Base-by-base conservation (phyloP, 2,888 invertebrate genomes). In the Podotricha telesiphe region DNA sequence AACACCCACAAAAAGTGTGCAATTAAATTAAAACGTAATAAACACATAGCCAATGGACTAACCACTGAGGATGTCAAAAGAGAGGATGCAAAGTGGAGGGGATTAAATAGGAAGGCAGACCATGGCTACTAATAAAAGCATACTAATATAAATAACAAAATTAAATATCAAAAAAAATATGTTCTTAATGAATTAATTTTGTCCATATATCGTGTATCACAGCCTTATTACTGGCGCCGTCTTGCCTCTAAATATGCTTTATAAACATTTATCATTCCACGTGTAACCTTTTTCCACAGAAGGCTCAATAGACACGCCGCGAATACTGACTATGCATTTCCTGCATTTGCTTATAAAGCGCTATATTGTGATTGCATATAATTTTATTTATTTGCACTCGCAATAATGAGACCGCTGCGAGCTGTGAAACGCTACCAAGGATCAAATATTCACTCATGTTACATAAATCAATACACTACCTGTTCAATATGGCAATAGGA, bases 251-350 rank as follows among this genome's bases (percentile, higher is more conserved):
- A 70, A 68, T 64, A 68, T 70, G 70, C 70, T 66, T 61, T 58
- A 66, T 61, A 56, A 42, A 66, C 63, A 66, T 72, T 73, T 69
- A 70, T 65, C 59, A 63, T 74, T 79, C 82, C 90, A 89, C 89
- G 91, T 89, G 91, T 90, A 88, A 84, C 89, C 89, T 87, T 88
- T 84, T 86, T 85, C 82, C 73, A 76, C 69, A 78, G 77, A 82
- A 79, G 80, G 76, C 76, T 73, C 73, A 73, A 73, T 67, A 65
- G 76, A 76, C 70, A 65, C 70, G 58, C 69, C 62, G 68, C 66
- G 40, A 40, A 20, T 59, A 67, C 67, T 64, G 73, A 69, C 67
- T 34, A 59, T 63, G 72, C 68, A 68, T 51, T 67, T 68, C 64
- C 40, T 64, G 48, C 51, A 63, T 64, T 55, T 45, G 15, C n/a